Conservation (phyloP, 2,113 vertebrate genomes). For the Okapia johnstoni region DNA sequence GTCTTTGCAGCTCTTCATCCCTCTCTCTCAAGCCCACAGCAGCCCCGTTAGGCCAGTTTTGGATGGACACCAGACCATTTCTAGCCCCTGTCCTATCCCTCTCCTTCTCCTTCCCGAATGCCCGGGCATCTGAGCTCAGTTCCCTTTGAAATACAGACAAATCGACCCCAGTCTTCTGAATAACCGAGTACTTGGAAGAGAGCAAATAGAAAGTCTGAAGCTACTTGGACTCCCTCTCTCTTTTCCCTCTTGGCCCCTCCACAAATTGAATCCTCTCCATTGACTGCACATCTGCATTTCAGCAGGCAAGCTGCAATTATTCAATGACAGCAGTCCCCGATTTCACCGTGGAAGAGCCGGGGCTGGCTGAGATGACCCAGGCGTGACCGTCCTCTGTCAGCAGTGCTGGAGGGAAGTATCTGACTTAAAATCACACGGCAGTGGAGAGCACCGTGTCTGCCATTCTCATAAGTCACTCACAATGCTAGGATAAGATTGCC, state of each 20-base stretch:
- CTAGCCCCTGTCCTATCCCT: not conserved
- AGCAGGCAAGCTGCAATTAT: not conserved
- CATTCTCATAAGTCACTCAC: not conserved
- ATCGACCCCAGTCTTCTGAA: not conserved
- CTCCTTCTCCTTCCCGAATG: not conserved
- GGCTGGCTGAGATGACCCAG: not conserved
- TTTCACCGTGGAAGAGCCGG: not conserved
- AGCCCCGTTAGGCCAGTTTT: not conserved
- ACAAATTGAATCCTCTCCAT: not conserved
- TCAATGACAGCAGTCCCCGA: not conserved
- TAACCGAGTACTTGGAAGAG: not conserved
- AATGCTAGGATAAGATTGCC: not conserved
- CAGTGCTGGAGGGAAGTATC: not conserved
- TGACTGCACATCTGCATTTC: slow-evolving; percentile 1
- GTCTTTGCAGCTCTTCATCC: not conserved
- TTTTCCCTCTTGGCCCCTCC: not conserved
- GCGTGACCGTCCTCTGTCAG: not conserved
- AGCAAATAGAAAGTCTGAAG: not conserved
- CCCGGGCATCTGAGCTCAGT: not conserved
- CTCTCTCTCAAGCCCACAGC: not conserved
- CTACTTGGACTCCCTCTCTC: not conserved
- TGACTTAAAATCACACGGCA: not conserved
- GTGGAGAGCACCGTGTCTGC: not conserved
- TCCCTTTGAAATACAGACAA: not conserved
- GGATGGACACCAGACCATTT: not conserved